Evolutionary conservation across 2,113 vertebrate genomes (phyloP).

Genomic region (Microcebus griseorufus): DNA sequence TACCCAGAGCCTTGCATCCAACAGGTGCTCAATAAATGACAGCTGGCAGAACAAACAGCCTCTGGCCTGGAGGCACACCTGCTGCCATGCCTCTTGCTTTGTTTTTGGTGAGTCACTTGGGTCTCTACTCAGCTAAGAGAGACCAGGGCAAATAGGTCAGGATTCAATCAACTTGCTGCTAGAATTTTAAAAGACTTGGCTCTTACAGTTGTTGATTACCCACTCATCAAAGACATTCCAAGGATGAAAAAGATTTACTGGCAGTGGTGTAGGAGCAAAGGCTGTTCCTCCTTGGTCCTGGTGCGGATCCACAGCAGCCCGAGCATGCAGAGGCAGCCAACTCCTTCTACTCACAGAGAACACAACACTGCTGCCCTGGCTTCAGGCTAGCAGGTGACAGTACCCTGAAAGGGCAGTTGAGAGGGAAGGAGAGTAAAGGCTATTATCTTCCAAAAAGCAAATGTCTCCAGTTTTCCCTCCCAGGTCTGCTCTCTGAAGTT

Average conservation of each 20-base stretch:
- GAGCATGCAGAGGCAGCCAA: not conserved
- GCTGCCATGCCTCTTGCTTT: not conserved
- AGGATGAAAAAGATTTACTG: not conserved
- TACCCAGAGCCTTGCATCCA: not conserved
- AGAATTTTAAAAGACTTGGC: not conserved
- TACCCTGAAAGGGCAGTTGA: not conserved
- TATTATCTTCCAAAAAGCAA: not conserved
- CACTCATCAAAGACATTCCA: constrained; percentile 19
- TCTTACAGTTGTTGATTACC: not conserved
- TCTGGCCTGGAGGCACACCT: not conserved
- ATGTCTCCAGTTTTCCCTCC: not conserved
- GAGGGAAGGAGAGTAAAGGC: not conserved
- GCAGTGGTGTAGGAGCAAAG: not conserved
- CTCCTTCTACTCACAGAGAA: not conserved
- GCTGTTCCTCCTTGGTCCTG: not conserved
- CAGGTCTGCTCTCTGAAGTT: not conserved
- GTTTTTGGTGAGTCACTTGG: not conserved
- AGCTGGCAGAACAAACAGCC: not conserved
- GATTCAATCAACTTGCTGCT: constrained; percentile 24
- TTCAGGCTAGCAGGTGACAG: not conserved
- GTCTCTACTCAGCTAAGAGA: not conserved
- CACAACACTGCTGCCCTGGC: not conserved
- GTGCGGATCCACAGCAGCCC: not conserved
- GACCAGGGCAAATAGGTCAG: not conserved
- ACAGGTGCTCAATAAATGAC: not conserved